A percentile compares a stretch with the other conserved stretches of the same genome.
phyloP scores from a whole-genome alignment of 1,140 invertebrate species.

The Neodiprion pinetum region DNA sequence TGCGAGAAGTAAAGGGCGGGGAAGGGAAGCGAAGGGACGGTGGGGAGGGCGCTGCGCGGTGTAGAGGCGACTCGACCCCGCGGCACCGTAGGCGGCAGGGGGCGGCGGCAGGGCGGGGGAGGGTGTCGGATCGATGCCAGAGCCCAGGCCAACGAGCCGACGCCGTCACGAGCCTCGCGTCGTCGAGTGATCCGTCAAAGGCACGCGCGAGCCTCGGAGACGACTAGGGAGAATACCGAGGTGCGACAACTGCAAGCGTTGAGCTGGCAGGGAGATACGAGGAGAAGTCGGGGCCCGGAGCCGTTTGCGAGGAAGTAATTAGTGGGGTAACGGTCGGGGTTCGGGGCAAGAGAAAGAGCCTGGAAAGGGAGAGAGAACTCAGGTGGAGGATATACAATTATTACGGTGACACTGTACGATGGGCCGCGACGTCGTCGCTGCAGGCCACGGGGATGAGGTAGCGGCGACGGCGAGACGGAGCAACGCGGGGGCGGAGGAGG shows the following conservation, averaged over 20 bases:
- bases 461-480: background rate
- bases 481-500: background rate
- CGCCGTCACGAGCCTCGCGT: background rate
- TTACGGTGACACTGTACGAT: slow-evolving; percentile 36
- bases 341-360: background rate
- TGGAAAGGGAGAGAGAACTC: background rate
- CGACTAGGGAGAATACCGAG: slow-evolving; percentile 13
- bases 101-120: background rate
- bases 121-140: background rate
- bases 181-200: background rate
- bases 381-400: background rate
- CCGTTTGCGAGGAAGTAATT: background rate
- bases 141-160: background rate
- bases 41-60: slow-evolving; percentile 8
- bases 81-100: background rate
- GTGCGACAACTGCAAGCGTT: slow-evolving; percentile 6
- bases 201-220: slow-evolving; percentile 17
- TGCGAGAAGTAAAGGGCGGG: no score
- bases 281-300: no score
- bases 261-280: no score
- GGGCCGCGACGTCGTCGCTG: slow-evolving; percentile 51
- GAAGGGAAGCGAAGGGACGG: background rate
- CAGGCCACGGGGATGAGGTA: slow-evolving; percentile 21
- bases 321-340: background rate
- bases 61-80: slow-evolving; percentile 15